These are phyloP conservation scores for Clarias pachynema DNA, from an alignment of 2,797 vertebrate species.

Conservation along the genomic window DNA sequence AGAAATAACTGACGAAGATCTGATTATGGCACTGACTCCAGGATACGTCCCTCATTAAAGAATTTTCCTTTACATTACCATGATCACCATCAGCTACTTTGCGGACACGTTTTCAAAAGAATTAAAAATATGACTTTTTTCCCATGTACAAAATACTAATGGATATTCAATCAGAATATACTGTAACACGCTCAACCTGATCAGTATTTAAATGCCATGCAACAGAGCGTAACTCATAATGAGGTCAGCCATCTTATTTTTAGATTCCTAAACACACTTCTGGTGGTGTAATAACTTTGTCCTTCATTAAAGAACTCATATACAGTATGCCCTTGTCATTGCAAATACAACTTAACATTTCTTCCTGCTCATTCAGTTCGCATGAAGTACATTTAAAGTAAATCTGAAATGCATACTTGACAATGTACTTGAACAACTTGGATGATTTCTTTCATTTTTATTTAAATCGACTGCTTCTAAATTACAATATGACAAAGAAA, in stretches of 20 bases:
- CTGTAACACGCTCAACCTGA: conserved; percentile 6
- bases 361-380: background rate
- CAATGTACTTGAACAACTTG: background rate
- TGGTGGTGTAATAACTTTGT: conserved; percentile 72
- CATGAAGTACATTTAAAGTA: background rate
- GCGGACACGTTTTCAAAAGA: background rate
- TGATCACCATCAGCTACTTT: too few species aligned
- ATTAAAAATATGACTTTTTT: background rate
- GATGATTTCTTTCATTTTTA: background rate
- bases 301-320: conserved; percentile 66
- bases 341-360: background rate
- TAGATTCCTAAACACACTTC: conserved; percentile 64
- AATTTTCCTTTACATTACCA: background rate
- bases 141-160: background rate
- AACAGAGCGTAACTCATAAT: conserved; percentile 58
- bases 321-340: conserved; percentile 4
- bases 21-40: conserved; percentile 11
- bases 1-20: conserved; percentile 64
- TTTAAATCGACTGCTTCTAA: background rate
- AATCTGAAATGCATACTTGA: background rate
- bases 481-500: background rate
- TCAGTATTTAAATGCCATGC: conserved; percentile 47
- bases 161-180: background rate
- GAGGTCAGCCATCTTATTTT: conserved; percentile 71
- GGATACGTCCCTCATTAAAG: conserved; percentile 11